Conservation (phyloP, 2,113 vertebrate species). For the Glareola pratincola region DNA sequence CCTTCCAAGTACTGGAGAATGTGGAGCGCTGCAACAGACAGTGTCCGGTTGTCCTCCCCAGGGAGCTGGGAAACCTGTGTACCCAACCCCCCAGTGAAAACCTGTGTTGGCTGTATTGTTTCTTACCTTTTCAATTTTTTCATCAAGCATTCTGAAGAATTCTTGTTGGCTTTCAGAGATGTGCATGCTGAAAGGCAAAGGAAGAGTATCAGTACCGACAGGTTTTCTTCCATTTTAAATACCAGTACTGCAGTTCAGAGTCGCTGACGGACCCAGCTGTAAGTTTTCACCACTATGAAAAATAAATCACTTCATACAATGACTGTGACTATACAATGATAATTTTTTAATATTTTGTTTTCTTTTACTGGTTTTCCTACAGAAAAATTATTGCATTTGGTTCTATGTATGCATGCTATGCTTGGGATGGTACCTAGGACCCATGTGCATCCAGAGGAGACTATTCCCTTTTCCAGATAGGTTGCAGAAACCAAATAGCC, state of each 20-base stretch:
- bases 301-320: neutral
- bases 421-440: neutral
- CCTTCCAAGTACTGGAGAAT: neutral
- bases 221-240: neutral
- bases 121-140: conserved; percentile 98
- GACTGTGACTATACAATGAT: neutral
- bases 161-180: conserved; percentile 99
- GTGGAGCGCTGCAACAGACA: neutral
- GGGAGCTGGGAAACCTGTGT: fast-evolving
- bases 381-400: neutral
- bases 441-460: neutral
- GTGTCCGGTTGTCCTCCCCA: neutral
- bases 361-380: neutral
- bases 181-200: conserved; percentile 88
- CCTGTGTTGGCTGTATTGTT: fast-evolving
- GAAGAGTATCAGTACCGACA: neutral
- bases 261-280: neutral
- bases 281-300: neutral
- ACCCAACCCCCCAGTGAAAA: neutral
- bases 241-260: neutral
- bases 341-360: neutral
- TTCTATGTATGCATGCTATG: neutral
- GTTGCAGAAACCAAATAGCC: neutral
- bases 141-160: conserved; percentile 99
- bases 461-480: neutral